Percentiles rank a stretch among this genome's conserved stretches.
Evolutionary conservation across 2,888 invertebrate genomes (phyloP).

Genomic region (Ryuthela nishihirai): DNA sequence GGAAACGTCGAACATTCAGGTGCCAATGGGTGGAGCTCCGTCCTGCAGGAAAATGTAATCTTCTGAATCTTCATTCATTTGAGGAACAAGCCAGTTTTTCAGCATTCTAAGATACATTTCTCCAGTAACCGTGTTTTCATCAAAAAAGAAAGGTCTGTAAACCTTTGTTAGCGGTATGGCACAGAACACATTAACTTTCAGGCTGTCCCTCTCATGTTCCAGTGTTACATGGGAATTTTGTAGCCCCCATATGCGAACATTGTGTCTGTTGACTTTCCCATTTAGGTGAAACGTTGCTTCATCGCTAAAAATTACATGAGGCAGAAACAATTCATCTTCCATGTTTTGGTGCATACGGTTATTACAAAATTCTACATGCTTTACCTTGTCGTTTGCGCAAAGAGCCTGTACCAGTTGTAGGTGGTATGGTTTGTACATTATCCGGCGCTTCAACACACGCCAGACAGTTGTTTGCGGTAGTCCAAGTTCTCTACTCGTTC

Average conservation of each 20-base stretch:
- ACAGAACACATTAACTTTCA: conserved; percentile 24
- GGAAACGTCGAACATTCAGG: not conserved
- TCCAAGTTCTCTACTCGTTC: conserved; percentile 1
- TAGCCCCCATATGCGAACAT: too few relatives aligned
- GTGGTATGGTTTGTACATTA: not conserved
- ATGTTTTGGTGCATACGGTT: not conserved
- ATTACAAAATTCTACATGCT: not conserved
- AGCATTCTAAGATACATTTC: too few relatives aligned
- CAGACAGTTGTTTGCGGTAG: not conserved
- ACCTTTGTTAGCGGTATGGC: conserved; percentile 6
- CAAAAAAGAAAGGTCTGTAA: conserved; percentile 35
- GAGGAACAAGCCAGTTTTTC: too few relatives aligned
- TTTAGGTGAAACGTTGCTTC: conserved; percentile 1
- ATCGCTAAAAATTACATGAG: not conserved
- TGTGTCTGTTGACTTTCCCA: not conserved
- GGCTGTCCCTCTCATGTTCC: conserved; percentile 15
- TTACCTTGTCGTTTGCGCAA: not conserved
- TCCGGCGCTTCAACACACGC: not conserved
- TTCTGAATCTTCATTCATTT: conserved; percentile 18
- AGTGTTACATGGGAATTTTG: not conserved
- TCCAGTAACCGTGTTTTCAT: conserved; percentile 14
- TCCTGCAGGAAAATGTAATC: conserved; percentile 32
- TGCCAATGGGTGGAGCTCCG: conserved; percentile 19
- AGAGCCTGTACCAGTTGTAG: not conserved
- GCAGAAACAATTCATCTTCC: not conserved